Percentiles rank a stretch among this genome's conserved stretches.
phyloP scores from a whole-genome alignment of 2,888 invertebrate genomes.

The Hirtodrosophila histrioides region DNA sequence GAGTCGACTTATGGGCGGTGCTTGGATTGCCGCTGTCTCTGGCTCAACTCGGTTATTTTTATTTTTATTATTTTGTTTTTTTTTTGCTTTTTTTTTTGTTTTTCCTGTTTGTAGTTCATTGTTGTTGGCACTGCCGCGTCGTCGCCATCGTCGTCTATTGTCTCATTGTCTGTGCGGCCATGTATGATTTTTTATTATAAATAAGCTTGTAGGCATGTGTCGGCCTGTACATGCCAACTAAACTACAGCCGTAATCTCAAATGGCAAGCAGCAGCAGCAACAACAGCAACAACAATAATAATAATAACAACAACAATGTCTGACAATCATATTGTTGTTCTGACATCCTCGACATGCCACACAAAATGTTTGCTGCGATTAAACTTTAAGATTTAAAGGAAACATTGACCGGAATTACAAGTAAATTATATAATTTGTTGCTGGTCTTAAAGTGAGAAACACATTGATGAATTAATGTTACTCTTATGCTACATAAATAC shows the following conservation, averaged over 20 bases:
- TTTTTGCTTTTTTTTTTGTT: conserved; percentile 30
- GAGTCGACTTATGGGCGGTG: conserved; percentile 38
- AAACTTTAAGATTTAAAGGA: conserved; percentile 60
- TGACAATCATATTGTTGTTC: conserved; percentile 55
- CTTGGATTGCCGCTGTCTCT: conserved; percentile 13
- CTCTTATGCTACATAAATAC: neutral
- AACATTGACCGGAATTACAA: conserved; percentile 38
- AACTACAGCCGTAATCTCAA: conserved; percentile 76
- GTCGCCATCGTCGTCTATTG: conserved; percentile 52
- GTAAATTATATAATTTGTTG: conserved; percentile 16
- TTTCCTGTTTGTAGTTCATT: conserved; percentile 27
- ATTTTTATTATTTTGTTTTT: neutral
- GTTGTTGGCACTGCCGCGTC: conserved; percentile 21
- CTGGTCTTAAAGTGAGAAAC: conserved; percentile 5
- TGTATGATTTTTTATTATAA: conserved; percentile 80
- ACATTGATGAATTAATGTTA: conserved; percentile 1
- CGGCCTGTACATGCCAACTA: conserved; percentile 65
- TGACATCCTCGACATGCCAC: conserved; percentile 49
- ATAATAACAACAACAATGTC: conserved; percentile 13
- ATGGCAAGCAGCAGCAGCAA: conserved; percentile 57
- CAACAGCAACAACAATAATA: conserved; percentile 25
- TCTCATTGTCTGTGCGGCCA: conserved; percentile 76
- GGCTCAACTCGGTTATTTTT: conserved; percentile 25
- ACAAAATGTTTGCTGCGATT: conserved; percentile 48
- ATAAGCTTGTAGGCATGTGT: conserved; percentile 75